Base-by-base conservation (phyloP, 2,888 invertebrate species). In the Apotomis turbidana region DNA sequence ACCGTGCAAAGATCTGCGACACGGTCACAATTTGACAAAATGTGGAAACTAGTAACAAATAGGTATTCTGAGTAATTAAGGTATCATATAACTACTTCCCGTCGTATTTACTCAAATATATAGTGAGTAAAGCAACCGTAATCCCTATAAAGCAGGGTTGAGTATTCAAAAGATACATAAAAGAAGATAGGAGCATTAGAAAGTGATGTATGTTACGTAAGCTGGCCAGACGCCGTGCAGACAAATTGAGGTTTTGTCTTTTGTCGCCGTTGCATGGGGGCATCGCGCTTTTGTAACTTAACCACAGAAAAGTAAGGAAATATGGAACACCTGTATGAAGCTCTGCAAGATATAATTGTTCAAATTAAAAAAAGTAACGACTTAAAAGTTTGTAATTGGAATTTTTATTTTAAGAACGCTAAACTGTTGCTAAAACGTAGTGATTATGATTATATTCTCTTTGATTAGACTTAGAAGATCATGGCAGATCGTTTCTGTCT, bases 21-120 rank as follows among this genome's bases (percentile, higher is more conserved):
- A 54, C 63, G 41, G 54, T 41, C 5, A 41, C 41, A 41, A 41
- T 41, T 64, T 64, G 54, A 27, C 64, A 64, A 64, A 54, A 64
- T 64, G 64, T 64, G 64, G 64, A 64, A 64, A 64, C 54, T 27
- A 12, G 41, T 63, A 41, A 63, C 41, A 54, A 64, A 64, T 55
- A 64, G 15, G 38, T 52, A 36, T 0, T 6, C 54, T 44, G 44
- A 41, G 15, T 54, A 64, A 64, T 64, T 64, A 64, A 64, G 44
- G 10, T 27, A 55, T 15, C 13, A 38, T 13, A n/a, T 54, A 8
- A 15, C 13, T 51, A 15, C 0, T 15, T 46, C 2, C 12, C 27
- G 41, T 44, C 54, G 5, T 44, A 54, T 55, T 44, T 6, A 10
- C 44, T 3, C 1, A 0, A 15, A 4, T 52, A 13, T n/a, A 41